Conservation (phyloP, 2,113 vertebrate species). For the Anseranas semipalmata region DNA sequence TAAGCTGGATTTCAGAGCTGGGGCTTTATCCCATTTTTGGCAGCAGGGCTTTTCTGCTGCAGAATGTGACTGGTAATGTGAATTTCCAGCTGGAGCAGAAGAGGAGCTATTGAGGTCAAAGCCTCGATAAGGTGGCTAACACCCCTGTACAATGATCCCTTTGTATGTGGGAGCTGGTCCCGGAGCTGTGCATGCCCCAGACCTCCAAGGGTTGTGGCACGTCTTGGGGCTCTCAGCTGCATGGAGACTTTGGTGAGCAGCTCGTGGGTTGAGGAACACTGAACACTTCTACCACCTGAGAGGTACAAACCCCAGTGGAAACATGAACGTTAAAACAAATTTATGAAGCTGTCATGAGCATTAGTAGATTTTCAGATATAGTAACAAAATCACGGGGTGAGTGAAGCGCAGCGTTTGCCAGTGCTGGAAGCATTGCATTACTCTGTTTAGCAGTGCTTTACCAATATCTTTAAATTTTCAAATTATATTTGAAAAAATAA, state of each 20-base stretch:
- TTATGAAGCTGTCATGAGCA: background rate
- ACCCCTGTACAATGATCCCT: background rate
- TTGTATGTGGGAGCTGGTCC: background rate
- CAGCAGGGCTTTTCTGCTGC: background rate
- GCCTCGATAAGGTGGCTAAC: background rate
- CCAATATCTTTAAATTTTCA: background rate
- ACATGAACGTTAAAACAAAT: background rate
- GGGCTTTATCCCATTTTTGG: background rate
- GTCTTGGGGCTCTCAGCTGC: background rate
- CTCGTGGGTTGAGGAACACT: background rate
- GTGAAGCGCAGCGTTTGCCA: background rate
- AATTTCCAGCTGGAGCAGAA: background rate
- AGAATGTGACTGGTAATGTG: background rate
- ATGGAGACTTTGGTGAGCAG: background rate
- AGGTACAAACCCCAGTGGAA: background rate
- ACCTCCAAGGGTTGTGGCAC: background rate
- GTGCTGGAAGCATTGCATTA: background rate
- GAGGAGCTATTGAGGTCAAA: background rate
- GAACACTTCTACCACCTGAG: background rate
- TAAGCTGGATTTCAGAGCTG: background rate
- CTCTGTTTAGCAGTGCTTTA: background rate
- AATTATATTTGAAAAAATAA: background rate
- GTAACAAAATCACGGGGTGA: background rate
- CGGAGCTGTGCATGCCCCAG: rapidly evolving
- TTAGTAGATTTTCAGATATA: background rate